Evolutionary conservation across 2,888 invertebrate genomes (phyloP), one percentile per base, ranked within the genome.

Genomic region (Drosophila peninsularis): DNA sequence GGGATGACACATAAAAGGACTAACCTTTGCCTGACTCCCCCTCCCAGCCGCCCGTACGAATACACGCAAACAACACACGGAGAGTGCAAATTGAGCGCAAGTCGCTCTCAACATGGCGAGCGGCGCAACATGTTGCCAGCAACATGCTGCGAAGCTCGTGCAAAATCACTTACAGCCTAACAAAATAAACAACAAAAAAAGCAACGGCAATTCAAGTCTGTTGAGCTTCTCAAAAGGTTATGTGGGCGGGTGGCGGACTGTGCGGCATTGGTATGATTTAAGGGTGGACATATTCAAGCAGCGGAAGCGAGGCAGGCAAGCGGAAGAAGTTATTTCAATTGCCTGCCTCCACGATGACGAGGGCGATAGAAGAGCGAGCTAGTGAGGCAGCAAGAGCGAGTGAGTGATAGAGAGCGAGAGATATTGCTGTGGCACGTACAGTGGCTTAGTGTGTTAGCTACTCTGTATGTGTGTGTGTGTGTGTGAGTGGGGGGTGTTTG

Each of bases 291-390:
- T 72, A 84, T 84, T 84, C 87, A 87, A 84, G 87, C 82, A 84
- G 83, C 83, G 83, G 83, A 84, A 84, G 82, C 78, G 61, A 75
- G 64, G 87, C 87, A 84, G 84, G 83, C 87, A 87, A 87, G 83
- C 83, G 83, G 83, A 84, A 84, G 83, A 84, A 84, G 83, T 84
- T 84, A 84, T 84, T 84, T 84, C 83, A 84, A 84, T 84, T 84
- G 83, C 83, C 83, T 82, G 75, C 71, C 78, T 71, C 84, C 75
- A 78, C 78, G 50, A 49, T 45, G 62, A 65, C 44, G 37, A 56
- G 34, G 41, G 53, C 47, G 47, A 50, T 45, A 56, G 54, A 13
- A 53, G 53, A 17, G 39, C 21, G 45, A 39, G 50, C 21, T 49
- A 49, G 37, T 5, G 36, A 36, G n/a, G 5, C 17, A 52, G 44